Evolutionary conservation across 2,113 vertebrate genomes (phyloP).

Genomic region (Megaleporinus macrocephalus): DNA sequence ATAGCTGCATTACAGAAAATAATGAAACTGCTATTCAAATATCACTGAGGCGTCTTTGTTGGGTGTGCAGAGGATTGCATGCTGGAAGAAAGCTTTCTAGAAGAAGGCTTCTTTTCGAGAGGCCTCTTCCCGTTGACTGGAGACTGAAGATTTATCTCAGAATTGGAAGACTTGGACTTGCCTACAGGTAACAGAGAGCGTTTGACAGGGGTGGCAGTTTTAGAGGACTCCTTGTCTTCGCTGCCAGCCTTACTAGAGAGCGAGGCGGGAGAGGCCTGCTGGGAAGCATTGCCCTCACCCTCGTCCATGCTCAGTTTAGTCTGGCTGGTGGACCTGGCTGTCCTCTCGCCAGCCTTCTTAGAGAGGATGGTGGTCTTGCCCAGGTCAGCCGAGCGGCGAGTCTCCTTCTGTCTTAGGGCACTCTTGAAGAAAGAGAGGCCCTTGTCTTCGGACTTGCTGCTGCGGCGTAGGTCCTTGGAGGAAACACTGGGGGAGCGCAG

Average conservation of each 20-base stretch:
- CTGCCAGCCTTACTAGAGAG: constrained; percentile 62
- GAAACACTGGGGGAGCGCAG: constrained; percentile 84
- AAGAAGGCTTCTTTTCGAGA: constrained; percentile 80
- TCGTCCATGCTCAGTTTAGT: constrained; percentile 71
- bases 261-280: constrained; percentile 65
- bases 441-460: constrained; percentile 94
- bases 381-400: constrained; percentile 89
- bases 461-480: constrained; percentile 81
- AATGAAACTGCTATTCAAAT: constrained; percentile 72
- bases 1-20: constrained; percentile 84
- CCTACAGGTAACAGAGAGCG: constrained; percentile 85
- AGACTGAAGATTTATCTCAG: constrained; percentile 77
- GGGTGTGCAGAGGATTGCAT: constrained; percentile 89
- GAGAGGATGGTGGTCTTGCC: constrained; percentile 88
- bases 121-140: constrained; percentile 83
- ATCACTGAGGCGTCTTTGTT: constrained; percentile 90
- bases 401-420: constrained; percentile 93
- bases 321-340: constrained; percentile 76
- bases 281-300: constrained; percentile 64
- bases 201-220: constrained; percentile 80
- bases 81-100: constrained; percentile 87
- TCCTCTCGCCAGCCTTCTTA: constrained; percentile 82
- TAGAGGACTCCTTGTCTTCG: constrained; percentile 77
- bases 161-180: constrained; percentile 91
- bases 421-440: constrained; percentile 95